These are phyloP conservation scores for Sapajus apella DNA, from an alignment of 2,113 vertebrate species.

Conservation along the genomic window DNA sequence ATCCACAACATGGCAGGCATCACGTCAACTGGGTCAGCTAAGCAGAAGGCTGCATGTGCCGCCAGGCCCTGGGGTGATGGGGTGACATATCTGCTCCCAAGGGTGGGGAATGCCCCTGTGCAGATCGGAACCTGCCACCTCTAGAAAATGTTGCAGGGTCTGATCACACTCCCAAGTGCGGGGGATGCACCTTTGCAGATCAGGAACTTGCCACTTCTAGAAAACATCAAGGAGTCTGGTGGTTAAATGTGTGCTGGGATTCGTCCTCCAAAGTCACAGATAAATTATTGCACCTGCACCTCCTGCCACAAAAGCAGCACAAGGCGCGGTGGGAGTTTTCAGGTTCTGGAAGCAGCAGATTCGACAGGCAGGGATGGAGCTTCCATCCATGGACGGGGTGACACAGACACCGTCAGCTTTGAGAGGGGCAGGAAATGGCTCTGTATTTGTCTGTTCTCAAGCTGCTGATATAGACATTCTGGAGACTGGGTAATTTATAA, in stretches of 20 bases:
- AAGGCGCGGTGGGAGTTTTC: neutral
- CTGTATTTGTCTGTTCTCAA: no score
- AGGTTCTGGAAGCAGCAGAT: neutral
- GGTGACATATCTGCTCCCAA: neutral
- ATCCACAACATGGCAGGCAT: neutral
- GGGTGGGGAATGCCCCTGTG: neutral
- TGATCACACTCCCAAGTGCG: neutral
- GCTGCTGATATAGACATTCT: no score
- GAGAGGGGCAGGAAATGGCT: neutral
- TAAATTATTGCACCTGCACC: neutral
- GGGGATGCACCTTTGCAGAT: neutral
- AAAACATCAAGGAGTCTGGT: no score
- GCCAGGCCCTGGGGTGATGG: neutral
- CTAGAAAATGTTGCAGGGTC: no score
- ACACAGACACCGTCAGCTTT: neutral
- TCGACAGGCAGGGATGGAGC: no score
- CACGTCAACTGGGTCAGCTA: neutral
- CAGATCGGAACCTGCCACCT: neutral
- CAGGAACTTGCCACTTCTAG: no score
- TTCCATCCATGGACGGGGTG: fast-evolving
- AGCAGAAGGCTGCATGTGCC: neutral
- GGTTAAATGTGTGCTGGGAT: neutral
- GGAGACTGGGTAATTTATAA: no score
- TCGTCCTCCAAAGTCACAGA: neutral
- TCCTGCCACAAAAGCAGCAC: neutral